Evolutionary conservation across 2,888 invertebrate species (phyloP).

Genomic region (Stegana nigrithorax): DNA sequence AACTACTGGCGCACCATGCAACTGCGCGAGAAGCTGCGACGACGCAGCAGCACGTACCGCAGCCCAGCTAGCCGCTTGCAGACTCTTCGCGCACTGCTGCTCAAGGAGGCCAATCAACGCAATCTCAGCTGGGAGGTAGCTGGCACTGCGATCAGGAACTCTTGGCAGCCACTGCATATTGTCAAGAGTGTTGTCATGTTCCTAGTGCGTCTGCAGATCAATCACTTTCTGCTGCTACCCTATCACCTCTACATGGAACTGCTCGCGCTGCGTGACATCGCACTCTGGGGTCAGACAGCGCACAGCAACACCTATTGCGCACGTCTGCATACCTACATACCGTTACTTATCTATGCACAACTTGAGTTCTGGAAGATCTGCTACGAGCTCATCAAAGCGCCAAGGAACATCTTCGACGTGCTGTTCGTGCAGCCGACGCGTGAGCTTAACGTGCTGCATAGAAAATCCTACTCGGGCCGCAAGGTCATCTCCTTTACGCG

Average conservation of each 20-base stretch:
- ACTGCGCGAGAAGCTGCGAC: conserved; percentile 38
- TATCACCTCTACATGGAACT: conserved; percentile 59
- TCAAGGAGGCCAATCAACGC: conserved; percentile 63
- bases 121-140: conserved; percentile 67
- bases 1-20: conserved; percentile 71
- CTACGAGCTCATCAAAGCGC: conserved; percentile 63
- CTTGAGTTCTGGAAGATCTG: conserved; percentile 61
- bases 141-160: conserved; percentile 64
- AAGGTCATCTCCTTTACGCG: conserved; percentile 66
- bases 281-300: conserved; percentile 57
- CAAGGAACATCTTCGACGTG: conserved; percentile 65
- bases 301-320: conserved; percentile 56
- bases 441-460: conserved; percentile 63
- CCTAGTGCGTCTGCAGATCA: conserved; percentile 61
- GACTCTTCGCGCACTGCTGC: conserved; percentile 56
- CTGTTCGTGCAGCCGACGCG: conserved; percentile 59
- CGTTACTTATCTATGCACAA: conserved; percentile 61
- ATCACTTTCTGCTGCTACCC: conserved; percentile 54
- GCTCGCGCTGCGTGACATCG: conserved; percentile 55
- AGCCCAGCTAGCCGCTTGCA: conserved; percentile 37
- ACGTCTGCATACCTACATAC: conserved; percentile 59
- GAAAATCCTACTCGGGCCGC: conserved; percentile 66
- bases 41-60: conserved; percentile 38
- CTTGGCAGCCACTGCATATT: conserved; percentile 69
- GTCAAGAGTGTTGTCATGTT: conserved; percentile 57